These are phyloP conservation scores for Arenicola marina DNA, from an alignment of 2,888 invertebrate species.

Conservation along the genomic window DNA sequence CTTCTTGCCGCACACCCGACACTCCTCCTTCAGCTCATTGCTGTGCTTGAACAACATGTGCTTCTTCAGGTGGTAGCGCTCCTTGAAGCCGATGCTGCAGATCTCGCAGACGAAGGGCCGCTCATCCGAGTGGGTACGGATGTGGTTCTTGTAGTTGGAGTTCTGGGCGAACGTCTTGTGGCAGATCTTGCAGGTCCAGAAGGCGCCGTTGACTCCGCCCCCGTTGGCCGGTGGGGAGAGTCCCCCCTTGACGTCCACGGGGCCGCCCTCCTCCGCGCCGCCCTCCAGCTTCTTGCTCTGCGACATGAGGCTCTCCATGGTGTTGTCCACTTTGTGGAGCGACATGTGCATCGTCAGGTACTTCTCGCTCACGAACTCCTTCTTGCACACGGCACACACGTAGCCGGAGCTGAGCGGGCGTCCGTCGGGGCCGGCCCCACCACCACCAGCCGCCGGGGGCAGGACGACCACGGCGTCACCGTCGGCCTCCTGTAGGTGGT, in stretches of 20 bases:
- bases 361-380: slow-evolving; percentile 33
- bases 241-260: slow-evolving; percentile 7
- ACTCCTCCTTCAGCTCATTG: slow-evolving; percentile 34
- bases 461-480: too few species aligned
- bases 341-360: slow-evolving; percentile 37
- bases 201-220: slow-evolving; percentile 1
- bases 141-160: slow-evolving; percentile 39
- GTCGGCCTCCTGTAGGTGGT: too few species aligned
- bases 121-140: slow-evolving; percentile 38
- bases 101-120: slow-evolving; percentile 36
- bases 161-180: slow-evolving; percentile 37
- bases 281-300: slow-evolving; percentile 1
- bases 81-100: slow-evolving; percentile 39
- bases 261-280: background rate
- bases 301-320: slow-evolving; percentile 12
- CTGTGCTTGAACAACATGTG: slow-evolving; percentile 38
- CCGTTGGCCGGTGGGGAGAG: background rate
- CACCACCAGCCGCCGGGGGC: too few species aligned
- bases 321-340: slow-evolving; percentile 24
- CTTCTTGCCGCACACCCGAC: slow-evolving; percentile 36
- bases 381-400: slow-evolving; percentile 21
- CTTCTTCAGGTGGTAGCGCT: slow-evolving; percentile 38
- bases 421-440: too few species aligned
- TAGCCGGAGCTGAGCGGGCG: too few species aligned
- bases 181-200: slow-evolving; percentile 39